Evolutionary conservation across 2,113 vertebrate species (phyloP).

Genomic region (Melanocharis versteri): DNA sequence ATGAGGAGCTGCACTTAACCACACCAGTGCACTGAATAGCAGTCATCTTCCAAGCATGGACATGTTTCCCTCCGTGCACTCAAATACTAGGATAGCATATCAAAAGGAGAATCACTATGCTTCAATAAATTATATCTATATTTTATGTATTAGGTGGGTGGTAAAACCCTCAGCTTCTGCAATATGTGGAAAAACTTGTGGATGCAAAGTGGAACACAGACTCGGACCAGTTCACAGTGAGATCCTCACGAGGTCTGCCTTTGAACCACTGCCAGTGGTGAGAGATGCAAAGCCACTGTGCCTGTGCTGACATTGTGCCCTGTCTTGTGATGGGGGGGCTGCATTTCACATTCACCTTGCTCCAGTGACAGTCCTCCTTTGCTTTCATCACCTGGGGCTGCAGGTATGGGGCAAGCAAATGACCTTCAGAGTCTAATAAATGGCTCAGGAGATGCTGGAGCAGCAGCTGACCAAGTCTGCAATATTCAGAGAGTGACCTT

Average conservation of each 20-base stretch:
- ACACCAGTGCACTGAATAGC: neutral
- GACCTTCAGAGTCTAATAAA: neutral
- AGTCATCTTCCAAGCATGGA: neutral
- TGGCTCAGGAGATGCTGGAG: neutral
- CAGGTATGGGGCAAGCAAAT: neutral
- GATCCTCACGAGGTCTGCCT: rapidly evolving
- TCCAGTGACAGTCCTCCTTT: neutral
- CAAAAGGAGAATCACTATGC: neutral
- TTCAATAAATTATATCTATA: neutral
- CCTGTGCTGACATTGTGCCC: rapidly evolving
- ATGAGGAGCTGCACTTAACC: neutral
- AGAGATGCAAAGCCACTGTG: neutral
- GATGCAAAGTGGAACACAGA: neutral
- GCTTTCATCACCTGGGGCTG: neutral
- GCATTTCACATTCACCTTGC: neutral
- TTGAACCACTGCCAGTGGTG: neutral
- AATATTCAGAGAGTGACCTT: neutral
- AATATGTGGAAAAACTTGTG: neutral
- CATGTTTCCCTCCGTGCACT: neutral
- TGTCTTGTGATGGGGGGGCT: neutral
- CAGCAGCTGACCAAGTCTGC: neutral
- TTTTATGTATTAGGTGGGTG: neutral
- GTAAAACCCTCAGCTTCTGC: neutral
- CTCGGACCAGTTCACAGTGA: neutral
- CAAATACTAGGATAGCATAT: neutral